These are phyloP conservation scores for Psittacara wagleri DNA, from an alignment of 2,113 vertebrate genomes.

Conservation along the genomic window DNA sequence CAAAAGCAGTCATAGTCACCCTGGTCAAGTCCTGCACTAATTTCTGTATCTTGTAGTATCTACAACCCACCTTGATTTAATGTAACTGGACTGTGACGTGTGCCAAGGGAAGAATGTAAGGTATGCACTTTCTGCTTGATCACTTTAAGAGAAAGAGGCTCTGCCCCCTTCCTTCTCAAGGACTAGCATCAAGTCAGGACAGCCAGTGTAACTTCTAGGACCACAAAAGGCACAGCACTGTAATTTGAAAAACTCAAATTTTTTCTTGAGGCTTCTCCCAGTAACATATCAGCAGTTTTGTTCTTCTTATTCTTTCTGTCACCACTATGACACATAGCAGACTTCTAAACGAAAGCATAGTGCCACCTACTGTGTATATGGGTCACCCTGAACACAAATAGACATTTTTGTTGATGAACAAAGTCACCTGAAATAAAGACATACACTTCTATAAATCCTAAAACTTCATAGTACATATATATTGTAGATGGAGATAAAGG, in stretches of 20 bases:
- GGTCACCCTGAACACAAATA: neutral
- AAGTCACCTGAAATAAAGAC: neutral
- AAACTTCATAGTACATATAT: neutral
- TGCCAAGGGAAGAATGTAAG: neutral
- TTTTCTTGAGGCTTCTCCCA: neutral
- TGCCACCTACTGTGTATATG: neutral
- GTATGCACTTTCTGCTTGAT: neutral
- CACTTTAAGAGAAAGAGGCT: neutral
- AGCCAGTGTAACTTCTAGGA: neutral
- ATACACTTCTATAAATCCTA: neutral
- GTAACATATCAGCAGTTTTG: neutral
- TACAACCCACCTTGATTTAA: neutral
- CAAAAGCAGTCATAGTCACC: neutral
- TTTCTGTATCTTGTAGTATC: neutral
- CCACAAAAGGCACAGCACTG: neutral
- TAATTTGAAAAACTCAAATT: neutral
- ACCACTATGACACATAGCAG: neutral
- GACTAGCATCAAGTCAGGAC: neutral
- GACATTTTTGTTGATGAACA: neutral
- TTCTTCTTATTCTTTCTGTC: neutral
- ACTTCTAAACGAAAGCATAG: neutral
- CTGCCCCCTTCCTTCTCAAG: neutral
- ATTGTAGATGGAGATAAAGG: neutral
- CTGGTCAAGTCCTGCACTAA: neutral
- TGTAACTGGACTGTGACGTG: neutral